A percentile compares a stretch with the other conserved stretches of the same genome.
phyloP scores from a whole-genome alignment of 2,888 invertebrate species.

The Sicus ferrugineus region DNA sequence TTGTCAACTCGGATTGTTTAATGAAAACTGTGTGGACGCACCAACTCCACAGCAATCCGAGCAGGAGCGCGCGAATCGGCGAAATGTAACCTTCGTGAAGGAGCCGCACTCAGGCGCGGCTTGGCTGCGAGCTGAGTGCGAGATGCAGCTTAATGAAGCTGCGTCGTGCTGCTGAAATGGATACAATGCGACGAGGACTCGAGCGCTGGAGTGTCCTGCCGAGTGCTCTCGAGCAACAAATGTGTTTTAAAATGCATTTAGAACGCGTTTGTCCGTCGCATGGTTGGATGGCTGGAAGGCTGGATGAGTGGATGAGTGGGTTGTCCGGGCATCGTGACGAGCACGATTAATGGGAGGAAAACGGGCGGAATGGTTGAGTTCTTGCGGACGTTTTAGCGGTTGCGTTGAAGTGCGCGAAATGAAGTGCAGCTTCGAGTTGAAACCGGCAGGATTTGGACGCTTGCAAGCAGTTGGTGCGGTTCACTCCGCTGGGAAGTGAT shows the following conservation, averaged over 20 bases:
- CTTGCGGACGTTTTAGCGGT: conserved; percentile 31
- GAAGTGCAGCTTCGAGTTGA: conserved; percentile 22
- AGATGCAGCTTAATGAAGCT: conserved; percentile 23
- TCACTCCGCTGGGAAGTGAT: background rate
- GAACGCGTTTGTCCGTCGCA: conserved; percentile 33
- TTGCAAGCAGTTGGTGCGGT: background rate
- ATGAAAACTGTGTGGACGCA: conserved; percentile 38
- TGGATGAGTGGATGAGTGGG: background rate
- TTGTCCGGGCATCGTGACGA: too few relatives aligned
- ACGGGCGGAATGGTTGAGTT: background rate
- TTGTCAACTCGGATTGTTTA: conserved; percentile 40
- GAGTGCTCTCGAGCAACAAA: conserved; percentile 29
- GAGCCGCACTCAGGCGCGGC: conserved; percentile 22
- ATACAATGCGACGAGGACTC: conserved; percentile 21
- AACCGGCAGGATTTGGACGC: conserved; percentile 9
- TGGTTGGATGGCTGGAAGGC: background rate
- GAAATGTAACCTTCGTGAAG: conserved; percentile 48
- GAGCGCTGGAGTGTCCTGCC: conserved; percentile 19
- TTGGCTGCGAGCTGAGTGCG: conserved; percentile 3
- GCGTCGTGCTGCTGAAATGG: conserved; percentile 20
- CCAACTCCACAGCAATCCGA: conserved; percentile 1
- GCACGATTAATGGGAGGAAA: background rate
- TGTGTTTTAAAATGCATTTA: conserved; percentile 38
- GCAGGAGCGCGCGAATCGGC: conserved; percentile 39
- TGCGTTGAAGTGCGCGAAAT: conserved; percentile 26